Base-by-base conservation (phyloP, 2,797 vertebrate species). In the Ispidina picta region DNA sequence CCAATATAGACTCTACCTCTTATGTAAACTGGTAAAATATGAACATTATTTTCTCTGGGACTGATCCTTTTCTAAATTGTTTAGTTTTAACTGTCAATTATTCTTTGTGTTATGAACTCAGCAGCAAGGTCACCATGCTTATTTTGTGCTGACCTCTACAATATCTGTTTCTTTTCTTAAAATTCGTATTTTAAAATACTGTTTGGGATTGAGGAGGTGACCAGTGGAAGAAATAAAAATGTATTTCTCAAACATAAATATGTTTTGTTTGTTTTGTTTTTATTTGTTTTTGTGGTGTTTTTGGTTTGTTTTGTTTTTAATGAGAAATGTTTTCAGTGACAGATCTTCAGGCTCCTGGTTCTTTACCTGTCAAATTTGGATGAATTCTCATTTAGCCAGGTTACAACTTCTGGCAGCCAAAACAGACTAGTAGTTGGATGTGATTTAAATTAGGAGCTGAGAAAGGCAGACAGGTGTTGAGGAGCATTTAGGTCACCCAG, bases 401-500 rank as follows among this genome's bases (percentile, higher is more conserved):
- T 14, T 65, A 20, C 14, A 87, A 56, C 4, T 89, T 82, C 59
- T 77, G 43, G 31, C 51, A 71, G 19, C 63, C 37, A 56, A 90
- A 92, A 46, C 6, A 51, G 43, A 18, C 8, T 56, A 29, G n/a
- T 66, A 71, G 28, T 41, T 70, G 52, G 22, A 31, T 77, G 26
- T 44, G 72, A 64, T 72, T 94, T 80, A 87, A 62, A 87, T 49
- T 33, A 56, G 63, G 51, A 65, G 48, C 39, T 77, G 76, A 81
- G 59, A 81, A 91, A 82, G 54, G 60, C 14, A 87, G 83, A 31
- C 92, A 95, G 86, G 72, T 90, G 78, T 82, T 93, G 70, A 59
- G 63, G 25, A 92, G 22, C 70, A 83, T 85, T 90, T 89, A 80
- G 82, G 72, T 95, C 87, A 87, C 84, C 62, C 25, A 52, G 62